These are phyloP conservation scores for Eudasyphora cyanicolor DNA, from an alignment of 2,888 invertebrate genomes.

Conservation along the genomic window DNA sequence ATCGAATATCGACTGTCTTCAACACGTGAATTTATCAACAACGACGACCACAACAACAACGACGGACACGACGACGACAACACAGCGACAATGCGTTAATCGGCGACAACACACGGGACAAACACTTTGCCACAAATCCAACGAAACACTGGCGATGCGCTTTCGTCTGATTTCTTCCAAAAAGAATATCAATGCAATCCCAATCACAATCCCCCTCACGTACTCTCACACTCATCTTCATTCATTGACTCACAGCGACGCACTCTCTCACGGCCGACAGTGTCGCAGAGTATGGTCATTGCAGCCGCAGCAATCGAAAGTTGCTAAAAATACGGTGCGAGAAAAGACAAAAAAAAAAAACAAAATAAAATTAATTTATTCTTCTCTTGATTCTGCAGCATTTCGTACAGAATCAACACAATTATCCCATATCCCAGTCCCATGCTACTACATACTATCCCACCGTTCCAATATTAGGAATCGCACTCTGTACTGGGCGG, in stretches of 20 bases:
- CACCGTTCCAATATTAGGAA: not conserved
- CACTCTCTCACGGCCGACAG: not conserved
- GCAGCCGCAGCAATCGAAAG: conserved; percentile 9
- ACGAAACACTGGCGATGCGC: conserved; percentile 39
- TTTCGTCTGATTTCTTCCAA: not conserved
- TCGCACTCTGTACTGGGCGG: not conserved
- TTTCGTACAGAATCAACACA: conserved; percentile 13
- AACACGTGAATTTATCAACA: conserved; percentile 36
- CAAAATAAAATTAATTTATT: conserved; percentile 9
- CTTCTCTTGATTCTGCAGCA: conserved; percentile 1
- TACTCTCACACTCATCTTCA: conserved; percentile 2
- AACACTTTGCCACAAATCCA: conserved; percentile 51
- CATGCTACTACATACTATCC: not conserved
- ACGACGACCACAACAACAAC: not conserved
- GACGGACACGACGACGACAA: conserved; percentile 12
- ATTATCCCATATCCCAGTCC: not conserved
- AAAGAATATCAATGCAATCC: conserved; percentile 9
- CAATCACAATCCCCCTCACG: not conserved
- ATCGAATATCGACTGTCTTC: conserved; percentile 25
- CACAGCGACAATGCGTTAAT: too few relatives aligned
- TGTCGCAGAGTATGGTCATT: not conserved
- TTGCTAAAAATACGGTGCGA: conserved; percentile 48
- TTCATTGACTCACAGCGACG: not conserved
- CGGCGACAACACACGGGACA: conserved; percentile 16
- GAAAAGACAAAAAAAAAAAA: not conserved